Evolutionary conservation across 2,797 vertebrate species (phyloP), one percentile per base, ranked within the genome.

Genomic region (Myripristis jacobus): DNA sequence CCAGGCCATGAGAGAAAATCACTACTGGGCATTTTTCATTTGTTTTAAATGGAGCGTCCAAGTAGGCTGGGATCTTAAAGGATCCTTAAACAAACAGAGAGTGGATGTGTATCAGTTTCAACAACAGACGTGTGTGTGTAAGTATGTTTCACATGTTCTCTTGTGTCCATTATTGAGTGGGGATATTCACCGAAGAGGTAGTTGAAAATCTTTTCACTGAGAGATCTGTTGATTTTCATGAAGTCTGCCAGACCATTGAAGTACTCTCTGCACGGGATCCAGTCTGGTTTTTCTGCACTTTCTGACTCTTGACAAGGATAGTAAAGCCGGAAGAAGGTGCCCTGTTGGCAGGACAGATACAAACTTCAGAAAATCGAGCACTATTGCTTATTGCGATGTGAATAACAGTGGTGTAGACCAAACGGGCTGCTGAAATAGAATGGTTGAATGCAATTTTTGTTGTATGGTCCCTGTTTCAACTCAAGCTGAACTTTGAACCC

Each of bases 1-100:
- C 97, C 1, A 99, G 94, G 67, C 98, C 98, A 10, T 98, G 97
- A 41, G 97, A 98, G 88, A 99, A 98, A 85, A 99, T 64, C 2
- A 99, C 75, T 1, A 98, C 89, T 2, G 97, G 98, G 38, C 96
- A 97, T 89, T 96, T 96, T 80, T 91, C 95, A 80, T 91, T 94
- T 0, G 88, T 88, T 77, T 93, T 96, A 87, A 97, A 95, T 10
- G 95, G 93, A 77, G 96, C 95, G 27, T 97, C 94, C 93, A 93
- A 85, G 54, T 87, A 93, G 56, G 96, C 96, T 80, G 97, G 96
- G 77, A 94, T 92, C 92, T 92, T 94, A 79, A 76, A 94, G 29
- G 90, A 91, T 4, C 95, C 94, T 95, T 65, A 12, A 79, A 85
- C 0, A 56, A 2, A 81, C 19, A 4, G 16, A 53, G 6, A 44